Percentiles rank a stretch among this genome's conserved stretches.
Evolutionary conservation across 2,113 vertebrate species (phyloP).

Genomic region (Gopherus evgoodei): DNA sequence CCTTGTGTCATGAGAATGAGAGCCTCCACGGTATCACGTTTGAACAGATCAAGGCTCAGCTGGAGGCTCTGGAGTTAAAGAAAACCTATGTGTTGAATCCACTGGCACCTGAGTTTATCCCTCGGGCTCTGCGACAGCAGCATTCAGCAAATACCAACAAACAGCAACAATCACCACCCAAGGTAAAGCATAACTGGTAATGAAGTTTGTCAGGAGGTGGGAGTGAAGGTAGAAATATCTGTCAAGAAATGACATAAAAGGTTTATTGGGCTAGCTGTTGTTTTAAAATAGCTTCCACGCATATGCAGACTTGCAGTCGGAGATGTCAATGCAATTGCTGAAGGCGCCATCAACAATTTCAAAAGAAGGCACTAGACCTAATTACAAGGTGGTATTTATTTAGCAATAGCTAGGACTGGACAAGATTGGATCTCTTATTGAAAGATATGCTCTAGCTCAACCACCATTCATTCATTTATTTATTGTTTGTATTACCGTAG

Average conservation of each 20-base stretch:
- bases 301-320: neutral
- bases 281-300: neutral
- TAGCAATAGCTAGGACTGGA: neutral
- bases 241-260: neutral
- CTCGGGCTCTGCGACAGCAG: conserved; percentile 91
- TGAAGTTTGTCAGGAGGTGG: neutral
- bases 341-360: neutral
- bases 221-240: neutral
- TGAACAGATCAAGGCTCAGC: conserved; percentile 97
- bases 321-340: neutral
- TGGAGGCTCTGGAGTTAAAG: conserved; percentile 98
- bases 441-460: neutral
- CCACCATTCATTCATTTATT: neutral
- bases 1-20: conserved; percentile 94
- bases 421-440: neutral
- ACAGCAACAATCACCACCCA: conserved; percentile 94
- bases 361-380: neutral
- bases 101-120: conserved; percentile 97
- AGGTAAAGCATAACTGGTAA: conserved; percentile 78
- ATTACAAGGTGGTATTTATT: neutral
- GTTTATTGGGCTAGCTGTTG: neutral
- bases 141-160: conserved; percentile 83
- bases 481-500: neutral
- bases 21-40: conserved; percentile 99
- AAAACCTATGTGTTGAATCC: conserved; percentile 99